These are phyloP conservation scores for Crypturellus tataupa DNA, from an alignment of 2,797 vertebrate species.

Conservation along the genomic window DNA sequence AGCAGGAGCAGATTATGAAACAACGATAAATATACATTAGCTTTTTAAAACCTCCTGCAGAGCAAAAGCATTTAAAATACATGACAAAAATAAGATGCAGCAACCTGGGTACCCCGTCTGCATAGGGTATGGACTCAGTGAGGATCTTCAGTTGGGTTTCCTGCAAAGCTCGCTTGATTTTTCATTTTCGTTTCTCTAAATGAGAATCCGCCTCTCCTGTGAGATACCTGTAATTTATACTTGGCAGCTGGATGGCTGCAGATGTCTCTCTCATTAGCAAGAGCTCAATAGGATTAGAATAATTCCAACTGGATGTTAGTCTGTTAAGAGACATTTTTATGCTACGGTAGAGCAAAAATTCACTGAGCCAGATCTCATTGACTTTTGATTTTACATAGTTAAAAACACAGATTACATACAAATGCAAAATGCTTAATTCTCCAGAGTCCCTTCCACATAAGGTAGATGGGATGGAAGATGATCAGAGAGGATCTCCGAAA, in stretches of 20 bases:
- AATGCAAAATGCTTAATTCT: not conserved
- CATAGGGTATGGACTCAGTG: not conserved
- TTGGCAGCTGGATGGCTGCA: conserved; percentile 52
- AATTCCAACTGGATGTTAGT: conserved; percentile 14
- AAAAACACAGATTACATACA: not conserved
- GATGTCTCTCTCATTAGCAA: conserved; percentile 32
- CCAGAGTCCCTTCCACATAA: not conserved
- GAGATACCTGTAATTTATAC: not conserved
- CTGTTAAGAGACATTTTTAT: conserved; percentile 2
- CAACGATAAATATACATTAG: not conserved
- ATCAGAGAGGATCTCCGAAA: not conserved
- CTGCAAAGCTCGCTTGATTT: not conserved
- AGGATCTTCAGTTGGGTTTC: not conserved
- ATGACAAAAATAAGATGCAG: not conserved
- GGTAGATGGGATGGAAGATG: not conserved
- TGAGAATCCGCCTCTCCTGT: not conserved
- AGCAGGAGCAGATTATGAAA: conserved; percentile 20
- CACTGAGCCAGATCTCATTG: conserved; percentile 22
- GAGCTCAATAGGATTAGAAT: conserved; percentile 36
- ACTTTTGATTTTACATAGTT: conserved; percentile 2
- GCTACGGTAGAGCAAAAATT: not conserved
- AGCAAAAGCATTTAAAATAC: not conserved
- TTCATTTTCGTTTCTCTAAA: not conserved
- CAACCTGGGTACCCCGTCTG: accelerated
- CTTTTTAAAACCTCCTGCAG: not conserved